Evolutionary conservation across 2,113 vertebrate genomes (phyloP).

Genomic region (Eolophus roseicapilla): DNA sequence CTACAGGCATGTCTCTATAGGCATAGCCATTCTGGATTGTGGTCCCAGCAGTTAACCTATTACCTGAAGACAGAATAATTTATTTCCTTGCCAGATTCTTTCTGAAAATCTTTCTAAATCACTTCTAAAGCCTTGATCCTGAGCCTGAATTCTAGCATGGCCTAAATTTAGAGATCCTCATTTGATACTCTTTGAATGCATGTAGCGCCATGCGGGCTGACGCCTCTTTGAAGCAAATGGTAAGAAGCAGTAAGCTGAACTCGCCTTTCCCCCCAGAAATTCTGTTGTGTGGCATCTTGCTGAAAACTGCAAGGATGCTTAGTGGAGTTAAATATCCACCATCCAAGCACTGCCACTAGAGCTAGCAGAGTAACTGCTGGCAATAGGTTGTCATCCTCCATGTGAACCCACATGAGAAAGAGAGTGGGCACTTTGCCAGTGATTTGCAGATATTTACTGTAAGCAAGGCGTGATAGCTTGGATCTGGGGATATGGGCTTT

Average conservation of each 20-base stretch:
- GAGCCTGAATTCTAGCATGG: neutral
- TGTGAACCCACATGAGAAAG: neutral
- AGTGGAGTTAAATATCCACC: neutral
- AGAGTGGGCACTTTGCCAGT: neutral
- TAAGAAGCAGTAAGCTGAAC: neutral
- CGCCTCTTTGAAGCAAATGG: neutral
- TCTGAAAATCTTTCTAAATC: no score
- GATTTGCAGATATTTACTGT: neutral
- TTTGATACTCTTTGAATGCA: neutral
- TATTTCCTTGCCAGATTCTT: neutral
- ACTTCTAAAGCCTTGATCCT: neutral
- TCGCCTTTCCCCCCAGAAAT: neutral
- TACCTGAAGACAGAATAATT: neutral
- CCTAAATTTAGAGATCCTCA: neutral
- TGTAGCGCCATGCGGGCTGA: accelerated
- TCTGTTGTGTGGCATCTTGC: neutral
- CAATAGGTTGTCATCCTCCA: neutral
- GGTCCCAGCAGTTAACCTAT: neutral
- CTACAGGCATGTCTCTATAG: neutral
- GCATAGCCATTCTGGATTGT: neutral
- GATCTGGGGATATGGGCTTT: neutral
- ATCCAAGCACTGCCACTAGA: neutral
- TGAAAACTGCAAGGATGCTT: neutral
- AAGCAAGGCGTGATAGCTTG: neutral
- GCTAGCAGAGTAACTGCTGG: neutral